A percentile compares a stretch with the other conserved stretches of the same genome.
These are phyloP conservation scores for Zonitis immaculata DNA, from an alignment of 2,888 invertebrate genomes.

Conservation along the genomic window DNA sequence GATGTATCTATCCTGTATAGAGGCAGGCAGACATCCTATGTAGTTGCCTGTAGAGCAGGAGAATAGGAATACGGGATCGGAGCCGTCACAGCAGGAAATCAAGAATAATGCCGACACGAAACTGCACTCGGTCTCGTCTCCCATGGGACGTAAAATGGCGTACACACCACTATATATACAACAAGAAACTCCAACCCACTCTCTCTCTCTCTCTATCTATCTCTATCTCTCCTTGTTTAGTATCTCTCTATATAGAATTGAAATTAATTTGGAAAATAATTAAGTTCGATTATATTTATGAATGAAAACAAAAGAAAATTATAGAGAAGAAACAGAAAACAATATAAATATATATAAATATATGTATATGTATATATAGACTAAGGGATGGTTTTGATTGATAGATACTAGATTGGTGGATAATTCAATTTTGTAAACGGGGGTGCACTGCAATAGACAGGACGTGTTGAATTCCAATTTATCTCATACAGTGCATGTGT, in stretches of 20 bases:
- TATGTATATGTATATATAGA: no score
- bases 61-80: slow-evolving; percentile 32
- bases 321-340: neutral
- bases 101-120: slow-evolving; percentile 64
- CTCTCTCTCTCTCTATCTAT: neutral
- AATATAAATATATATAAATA: no score
- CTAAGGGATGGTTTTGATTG: slow-evolving; percentile 1
- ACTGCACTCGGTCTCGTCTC: slow-evolving; percentile 55
- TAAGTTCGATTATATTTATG: no score
- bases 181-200: neutral
- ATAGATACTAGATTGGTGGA: slow-evolving; percentile 4
- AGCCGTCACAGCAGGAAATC: slow-evolving; percentile 55
- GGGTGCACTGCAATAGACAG: slow-evolving; percentile 33
- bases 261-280: no score
- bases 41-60: slow-evolving; percentile 16
- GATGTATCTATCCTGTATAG: no score
- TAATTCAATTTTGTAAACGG: slow-evolving; percentile 34
- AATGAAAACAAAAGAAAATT: neutral
- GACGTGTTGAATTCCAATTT: slow-evolving; percentile 34
- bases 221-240: no score
- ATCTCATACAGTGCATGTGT: slow-evolving; percentile 13
- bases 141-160: slow-evolving; percentile 47
- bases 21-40: neutral
- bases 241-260: no score
- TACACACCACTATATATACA: slow-evolving; percentile 9